Percentiles rank a stretch among this genome's conserved stretches.
These are phyloP conservation scores for Scytalopus superciliaris DNA, from an alignment of 2,113 vertebrate genomes.

Conservation along the genomic window DNA sequence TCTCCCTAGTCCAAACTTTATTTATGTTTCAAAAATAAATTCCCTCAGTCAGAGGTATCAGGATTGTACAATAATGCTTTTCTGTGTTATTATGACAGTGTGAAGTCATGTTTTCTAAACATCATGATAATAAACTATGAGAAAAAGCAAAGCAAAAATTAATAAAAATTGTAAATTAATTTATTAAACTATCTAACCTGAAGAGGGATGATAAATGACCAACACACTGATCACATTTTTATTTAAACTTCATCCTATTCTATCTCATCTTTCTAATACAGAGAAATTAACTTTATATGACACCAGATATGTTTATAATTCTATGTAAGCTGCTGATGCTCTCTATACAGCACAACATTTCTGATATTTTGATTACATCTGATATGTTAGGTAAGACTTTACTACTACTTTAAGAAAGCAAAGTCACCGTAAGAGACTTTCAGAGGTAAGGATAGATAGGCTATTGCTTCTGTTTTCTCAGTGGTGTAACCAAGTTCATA, in stretches of 20 bases:
- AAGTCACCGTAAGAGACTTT: not conserved
- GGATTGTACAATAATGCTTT: not conserved
- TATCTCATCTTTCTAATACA: not conserved
- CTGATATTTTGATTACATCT: not conserved
- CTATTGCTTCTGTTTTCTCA: not conserved
- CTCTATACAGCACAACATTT: not conserved
- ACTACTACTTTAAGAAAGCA: not conserved
- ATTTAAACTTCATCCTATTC: not conserved
- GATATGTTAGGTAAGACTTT: not conserved
- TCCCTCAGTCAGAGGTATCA: not conserved
- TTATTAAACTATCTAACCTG: not conserved
- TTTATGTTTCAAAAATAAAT: not conserved
- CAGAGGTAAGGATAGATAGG: not conserved
- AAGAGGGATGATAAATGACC: not conserved
- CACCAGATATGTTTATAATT: not conserved
- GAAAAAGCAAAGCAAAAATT: not conserved
- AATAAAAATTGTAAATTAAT: not conserved
- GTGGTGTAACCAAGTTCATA: not conserved
- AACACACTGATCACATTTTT: not conserved
- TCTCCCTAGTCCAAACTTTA: not conserved
- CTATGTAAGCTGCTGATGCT: not conserved
- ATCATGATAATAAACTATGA: not conserved
- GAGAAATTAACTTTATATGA: not conserved
- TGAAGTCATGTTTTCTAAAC: not conserved
- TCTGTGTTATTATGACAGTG: not conserved